Evolutionary conservation across 2,113 vertebrate species (phyloP).

Genomic region (Limnothrissa miodon): DNA sequence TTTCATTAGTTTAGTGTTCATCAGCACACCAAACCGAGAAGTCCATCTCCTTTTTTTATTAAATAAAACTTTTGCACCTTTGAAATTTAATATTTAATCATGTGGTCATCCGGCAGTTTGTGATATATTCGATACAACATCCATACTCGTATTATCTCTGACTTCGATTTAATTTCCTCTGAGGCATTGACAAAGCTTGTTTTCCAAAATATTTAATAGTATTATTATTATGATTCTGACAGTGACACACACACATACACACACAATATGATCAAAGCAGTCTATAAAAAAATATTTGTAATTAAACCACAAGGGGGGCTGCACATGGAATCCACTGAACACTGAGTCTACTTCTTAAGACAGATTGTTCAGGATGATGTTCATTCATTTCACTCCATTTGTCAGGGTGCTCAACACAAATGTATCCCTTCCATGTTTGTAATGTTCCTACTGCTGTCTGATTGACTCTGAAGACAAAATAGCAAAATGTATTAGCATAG

Average conservation of each 20-base stretch:
- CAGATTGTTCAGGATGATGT: background rate
- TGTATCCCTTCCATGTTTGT: conserved; percentile 34
- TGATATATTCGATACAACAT: background rate
- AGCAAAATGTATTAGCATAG: conserved; percentile 56
- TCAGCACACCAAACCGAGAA: conserved; percentile 5
- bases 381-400: conserved; percentile 2
- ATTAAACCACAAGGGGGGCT: background rate
- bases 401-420: conserved; percentile 10
- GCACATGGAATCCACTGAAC: background rate
- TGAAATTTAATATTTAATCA: background rate
- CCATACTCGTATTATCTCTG: background rate
- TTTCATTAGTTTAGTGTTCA: background rate
- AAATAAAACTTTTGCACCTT: conserved; percentile 12
- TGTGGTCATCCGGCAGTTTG: background rate
- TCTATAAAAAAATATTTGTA: background rate
- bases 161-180: background rate
- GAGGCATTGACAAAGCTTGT: background rate
- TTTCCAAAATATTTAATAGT: background rate
- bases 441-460: conserved; percentile 37
- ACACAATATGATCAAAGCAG: background rate
- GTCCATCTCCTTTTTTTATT: conserved; percentile 2
- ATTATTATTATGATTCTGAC: background rate
- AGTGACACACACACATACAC: background rate
- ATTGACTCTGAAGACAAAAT: conserved; percentile 47
- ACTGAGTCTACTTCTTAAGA: background rate